Evolutionary conservation across 2,888 invertebrate genomes (phyloP).

Genomic region (Aproaerema taeniolella): DNA sequence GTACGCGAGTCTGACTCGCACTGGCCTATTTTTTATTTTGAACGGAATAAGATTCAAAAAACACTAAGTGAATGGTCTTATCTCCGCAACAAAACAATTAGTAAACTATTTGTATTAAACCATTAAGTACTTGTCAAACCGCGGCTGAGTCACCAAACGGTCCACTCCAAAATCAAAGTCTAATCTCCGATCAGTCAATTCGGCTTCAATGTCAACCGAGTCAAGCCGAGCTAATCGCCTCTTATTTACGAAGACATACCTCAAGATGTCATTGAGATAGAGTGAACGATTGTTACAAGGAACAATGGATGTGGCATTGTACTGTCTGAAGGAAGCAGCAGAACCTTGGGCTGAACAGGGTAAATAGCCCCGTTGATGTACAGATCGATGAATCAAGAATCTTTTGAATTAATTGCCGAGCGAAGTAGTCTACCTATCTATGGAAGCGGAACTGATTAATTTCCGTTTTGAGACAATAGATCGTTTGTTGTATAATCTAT

Average conservation of each 20-base stretch:
- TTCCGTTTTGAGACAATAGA: constrained; percentile 42
- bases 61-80: too few species aligned
- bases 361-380: neutral
- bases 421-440: constrained; percentile 5
- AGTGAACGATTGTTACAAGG: constrained; percentile 40
- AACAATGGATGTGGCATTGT: constrained; percentile 59
- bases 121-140: too few species aligned
- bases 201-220: constrained; percentile 7
- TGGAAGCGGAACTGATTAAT: constrained; percentile 22
- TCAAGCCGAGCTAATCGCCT: constrained; percentile 10
- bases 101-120: too few species aligned
- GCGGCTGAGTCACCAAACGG: too few species aligned
- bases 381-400: constrained; percentile 8
- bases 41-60: too few species aligned
- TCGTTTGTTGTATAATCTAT: constrained; percentile 31
- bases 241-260: constrained; percentile 27
- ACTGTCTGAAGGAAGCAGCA: constrained; percentile 63
- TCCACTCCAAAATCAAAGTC: too few species aligned
- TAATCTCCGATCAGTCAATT: constrained; percentile 1
- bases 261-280: constrained; percentile 71
- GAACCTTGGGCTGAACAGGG: constrained; percentile 36
- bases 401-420: constrained; percentile 9
- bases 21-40: too few species aligned
- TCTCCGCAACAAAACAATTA: too few species aligned
- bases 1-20: too few species aligned